Percentiles rank a stretch among this genome's conserved stretches.
phyloP scores from a whole-genome alignment of 2,797 vertebrate genomes.

The Salmo trutta region DNA sequence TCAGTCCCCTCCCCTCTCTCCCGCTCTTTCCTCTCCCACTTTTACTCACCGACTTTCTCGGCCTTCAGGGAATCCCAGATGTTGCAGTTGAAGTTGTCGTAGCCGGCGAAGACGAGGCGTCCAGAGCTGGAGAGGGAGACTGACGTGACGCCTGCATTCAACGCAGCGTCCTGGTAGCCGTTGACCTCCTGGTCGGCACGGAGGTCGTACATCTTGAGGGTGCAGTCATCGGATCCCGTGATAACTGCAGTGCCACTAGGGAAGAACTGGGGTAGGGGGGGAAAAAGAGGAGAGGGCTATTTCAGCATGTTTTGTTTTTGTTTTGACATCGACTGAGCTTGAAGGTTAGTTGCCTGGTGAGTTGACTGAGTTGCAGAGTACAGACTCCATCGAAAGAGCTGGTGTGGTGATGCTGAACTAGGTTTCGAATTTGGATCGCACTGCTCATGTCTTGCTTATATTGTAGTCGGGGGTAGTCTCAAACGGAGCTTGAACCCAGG shows the following conservation, averaged over 20 bases:
- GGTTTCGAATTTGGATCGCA: not conserved
- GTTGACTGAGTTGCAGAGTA: not conserved
- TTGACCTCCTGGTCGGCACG: conserved; percentile 79
- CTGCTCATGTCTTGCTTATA: not conserved
- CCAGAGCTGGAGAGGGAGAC: conserved; percentile 76
- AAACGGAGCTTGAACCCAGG: not conserved
- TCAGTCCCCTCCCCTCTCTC: not conserved
- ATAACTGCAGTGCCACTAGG: conserved; percentile 83
- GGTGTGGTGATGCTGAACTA: not conserved
- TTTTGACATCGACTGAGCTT: not conserved
- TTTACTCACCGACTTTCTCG: conserved; percentile 76
- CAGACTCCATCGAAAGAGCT: not conserved
- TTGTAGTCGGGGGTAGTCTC: too few relatives aligned
- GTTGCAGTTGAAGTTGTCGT: conserved; percentile 98
- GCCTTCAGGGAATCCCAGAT: conserved; percentile 89
- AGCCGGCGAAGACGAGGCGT: conserved; percentile 90
- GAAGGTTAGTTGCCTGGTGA: not conserved
- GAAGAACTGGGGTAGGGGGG: conserved; percentile 78
- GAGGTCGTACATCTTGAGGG: conserved; percentile 90
- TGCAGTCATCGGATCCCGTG: conserved; percentile 91
- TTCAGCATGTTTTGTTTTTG: not conserved
- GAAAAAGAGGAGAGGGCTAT: not conserved
- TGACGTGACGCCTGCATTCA: conserved; percentile 77
- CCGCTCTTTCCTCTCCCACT: not conserved
- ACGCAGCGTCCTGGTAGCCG: conserved; percentile 59